Conservation (phyloP, 2,888 invertebrate genomes). For the Cheilosia grossa region DNA sequence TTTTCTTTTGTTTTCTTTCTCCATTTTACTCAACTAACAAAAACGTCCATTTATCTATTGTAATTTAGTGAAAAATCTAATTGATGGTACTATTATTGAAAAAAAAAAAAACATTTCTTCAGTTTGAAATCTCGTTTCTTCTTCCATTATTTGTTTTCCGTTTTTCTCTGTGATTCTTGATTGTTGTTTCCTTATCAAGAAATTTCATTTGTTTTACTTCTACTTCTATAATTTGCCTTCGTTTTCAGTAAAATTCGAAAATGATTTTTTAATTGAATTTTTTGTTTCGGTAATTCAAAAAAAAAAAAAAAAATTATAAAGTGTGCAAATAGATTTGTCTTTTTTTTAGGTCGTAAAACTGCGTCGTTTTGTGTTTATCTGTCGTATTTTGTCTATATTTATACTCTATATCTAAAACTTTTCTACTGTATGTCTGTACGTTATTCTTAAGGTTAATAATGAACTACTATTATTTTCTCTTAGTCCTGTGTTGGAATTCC, state of each 20-base stretch:
- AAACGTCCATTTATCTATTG: slow-evolving; percentile 57
- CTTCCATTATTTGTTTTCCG: slow-evolving; percentile 40
- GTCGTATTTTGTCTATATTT: slow-evolving; percentile 70
- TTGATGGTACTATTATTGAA: slow-evolving; percentile 46
- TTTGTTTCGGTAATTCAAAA: slow-evolving; percentile 11
- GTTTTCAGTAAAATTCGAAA: slow-evolving; percentile 29
- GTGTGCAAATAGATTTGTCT: slow-evolving; percentile 73
- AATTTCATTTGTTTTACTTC: slow-evolving; percentile 74
- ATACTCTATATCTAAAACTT: slow-evolving; percentile 53
- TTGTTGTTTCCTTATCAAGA: slow-evolving; percentile 53
- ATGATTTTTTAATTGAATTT: neutral
- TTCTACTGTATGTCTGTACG: slow-evolving; percentile 70
- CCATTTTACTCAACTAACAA: slow-evolving; percentile 61
- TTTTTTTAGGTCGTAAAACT: slow-evolving; percentile 71
- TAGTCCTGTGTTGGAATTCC: slow-evolving; percentile 66
- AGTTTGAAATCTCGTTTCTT: slow-evolving; percentile 38
- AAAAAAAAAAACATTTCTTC: slow-evolving; percentile 31
- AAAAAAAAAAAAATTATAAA: slow-evolving; percentile 33
- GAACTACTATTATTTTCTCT: slow-evolving; percentile 57
- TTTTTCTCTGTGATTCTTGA: slow-evolving; percentile 55
- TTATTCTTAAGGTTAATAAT: slow-evolving; percentile 64
- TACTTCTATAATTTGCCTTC: slow-evolving; percentile 66
- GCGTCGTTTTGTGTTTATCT: slow-evolving; percentile 75
- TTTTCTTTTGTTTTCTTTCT: slow-evolving; percentile 25
- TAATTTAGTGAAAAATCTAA: slow-evolving; percentile 56